These are phyloP conservation scores for Trichopria drosophilae DNA, from an alignment of 2,888 invertebrate genomes.

Conservation along the genomic window DNA sequence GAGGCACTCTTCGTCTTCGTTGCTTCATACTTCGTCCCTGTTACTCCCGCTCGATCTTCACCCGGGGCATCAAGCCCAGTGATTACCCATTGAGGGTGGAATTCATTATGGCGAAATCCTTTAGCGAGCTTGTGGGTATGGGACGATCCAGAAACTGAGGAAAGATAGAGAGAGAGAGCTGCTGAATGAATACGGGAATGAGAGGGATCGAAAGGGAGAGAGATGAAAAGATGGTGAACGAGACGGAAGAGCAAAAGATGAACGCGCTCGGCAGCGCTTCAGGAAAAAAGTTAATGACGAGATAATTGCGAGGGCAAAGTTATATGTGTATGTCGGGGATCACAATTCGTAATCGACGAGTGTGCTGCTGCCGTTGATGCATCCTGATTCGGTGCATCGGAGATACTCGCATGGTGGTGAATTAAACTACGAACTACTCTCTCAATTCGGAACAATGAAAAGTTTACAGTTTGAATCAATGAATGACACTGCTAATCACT, in stretches of 20 bases:
- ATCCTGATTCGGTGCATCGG: too few relatives aligned
- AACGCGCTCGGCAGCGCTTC: background rate
- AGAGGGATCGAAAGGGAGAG: background rate
- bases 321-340: constrained; percentile 8
- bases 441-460: too few relatives aligned
- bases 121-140: constrained; percentile 25
- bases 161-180: constrained; percentile 17
- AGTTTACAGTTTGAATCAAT: too few relatives aligned
- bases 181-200: constrained; percentile 6
- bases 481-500: too few relatives aligned
- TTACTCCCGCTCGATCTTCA: constrained; percentile 9
- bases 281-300: constrained; percentile 35
- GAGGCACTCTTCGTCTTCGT: constrained; percentile 18
- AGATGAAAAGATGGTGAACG: constrained; percentile 11
- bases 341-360: constrained; percentile 24
- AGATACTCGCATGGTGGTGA: too few relatives aligned
- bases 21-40: constrained; percentile 12
- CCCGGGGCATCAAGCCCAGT: constrained; percentile 41
- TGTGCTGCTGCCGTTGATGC: background rate
- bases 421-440: too few relatives aligned
- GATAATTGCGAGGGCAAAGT: constrained; percentile 32
- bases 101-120: constrained; percentile 52
- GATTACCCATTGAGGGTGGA: constrained; percentile 55
- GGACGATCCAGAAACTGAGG: constrained; percentile 17
- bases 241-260: too few relatives aligned